Evolutionary conservation across 2,888 invertebrate species (phyloP), one percentile per base, ranked within the genome.

Genomic region (Brachynemurus nebulosus): DNA sequence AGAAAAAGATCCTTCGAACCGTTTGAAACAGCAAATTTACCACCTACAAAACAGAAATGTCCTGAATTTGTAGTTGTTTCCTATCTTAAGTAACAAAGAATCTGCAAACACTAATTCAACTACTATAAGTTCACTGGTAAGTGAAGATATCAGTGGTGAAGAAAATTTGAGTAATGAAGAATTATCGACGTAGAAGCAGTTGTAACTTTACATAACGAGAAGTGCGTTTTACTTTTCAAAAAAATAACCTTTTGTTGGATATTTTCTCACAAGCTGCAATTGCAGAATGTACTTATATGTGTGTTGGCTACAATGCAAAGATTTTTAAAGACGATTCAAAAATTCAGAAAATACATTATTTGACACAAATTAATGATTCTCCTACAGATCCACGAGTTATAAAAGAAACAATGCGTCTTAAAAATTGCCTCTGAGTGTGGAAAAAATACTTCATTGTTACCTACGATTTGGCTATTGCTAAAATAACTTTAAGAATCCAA

Each of bases 361-460:
- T 56, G 23, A 49, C 53, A 9, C 48, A 36, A 40, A 56, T 56
- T 12, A 55, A 56, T 46, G 21, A 44, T 35, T 49, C 54, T 36
- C 54, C 52, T n/a, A 54, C 55, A 20, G 42, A 51, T 47, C 44
- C 33, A 21, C 45, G 48, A 17, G 52, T 53, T 38, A 48, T 52
- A 17, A 27, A 42, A 25, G 47, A 52, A 42, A 52, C 50, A 18
- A 45, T 52, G 48, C 34, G 36, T 35, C 27, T 9, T 46, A 27
- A 33, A 43, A 47, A 38, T 44, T 30, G 50, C 50, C 36, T 18
- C 19, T 6, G 51, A 52, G 39, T 51, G 50, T 36, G 41, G 40
- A 27, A 33, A 50, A 45, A 20, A 40, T 30, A 12, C 30, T 30
- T 30, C 30, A 30, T n/a, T 14, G 30, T 30, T 2, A 30, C 30